Conservation (phyloP, 2,797 vertebrate species). For the Xenopus petersii region DNA sequence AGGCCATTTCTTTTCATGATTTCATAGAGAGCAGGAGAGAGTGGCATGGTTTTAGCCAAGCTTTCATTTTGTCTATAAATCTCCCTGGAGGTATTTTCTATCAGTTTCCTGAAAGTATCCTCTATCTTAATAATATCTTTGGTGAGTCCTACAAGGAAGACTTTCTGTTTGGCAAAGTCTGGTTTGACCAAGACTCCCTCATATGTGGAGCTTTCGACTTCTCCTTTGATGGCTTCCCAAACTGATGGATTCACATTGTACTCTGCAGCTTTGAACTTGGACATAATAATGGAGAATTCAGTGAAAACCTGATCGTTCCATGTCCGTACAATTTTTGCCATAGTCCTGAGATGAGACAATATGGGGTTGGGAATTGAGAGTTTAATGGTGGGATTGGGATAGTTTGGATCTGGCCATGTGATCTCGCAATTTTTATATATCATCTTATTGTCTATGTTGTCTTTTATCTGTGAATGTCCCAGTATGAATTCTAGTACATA, state of each 20-base stretch:
- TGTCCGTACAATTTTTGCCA: conserved; percentile 50
- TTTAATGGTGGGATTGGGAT: conserved; percentile 8
- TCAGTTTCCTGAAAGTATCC: conserved; percentile 54
- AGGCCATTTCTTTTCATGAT: conserved; percentile 67
- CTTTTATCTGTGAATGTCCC: neutral
- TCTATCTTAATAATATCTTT: conserved; percentile 58
- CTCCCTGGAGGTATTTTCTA: conserved; percentile 35
- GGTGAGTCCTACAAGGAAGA: conserved; percentile 67
- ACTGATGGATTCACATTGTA: conserved; percentile 40
- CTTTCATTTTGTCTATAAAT: conserved; percentile 63
- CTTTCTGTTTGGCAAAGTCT: conserved; percentile 35
- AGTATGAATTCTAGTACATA: conserved; percentile 30
- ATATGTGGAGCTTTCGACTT: conserved; percentile 27
- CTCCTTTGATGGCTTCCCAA: conserved; percentile 66
- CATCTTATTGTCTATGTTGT: conserved; percentile 20
- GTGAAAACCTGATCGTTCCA: conserved; percentile 64
- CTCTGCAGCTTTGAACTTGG: conserved; percentile 61
- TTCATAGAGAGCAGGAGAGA: conserved; percentile 60
- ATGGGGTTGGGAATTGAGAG: conserved; percentile 59
- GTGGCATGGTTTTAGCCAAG: conserved; percentile 53
- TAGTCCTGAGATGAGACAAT: conserved; percentile 59
- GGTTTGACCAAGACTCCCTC: conserved; percentile 58
- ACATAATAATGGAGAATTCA: conserved; percentile 61
- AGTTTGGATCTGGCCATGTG: conserved; percentile 16
- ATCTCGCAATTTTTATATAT: conserved; percentile 7